Percentiles rank a stretch among this genome's conserved stretches.
These are phyloP conservation scores for Acanthiza pusilla DNA, from an alignment of 2,797 vertebrate genomes.

Conservation along the genomic window DNA sequence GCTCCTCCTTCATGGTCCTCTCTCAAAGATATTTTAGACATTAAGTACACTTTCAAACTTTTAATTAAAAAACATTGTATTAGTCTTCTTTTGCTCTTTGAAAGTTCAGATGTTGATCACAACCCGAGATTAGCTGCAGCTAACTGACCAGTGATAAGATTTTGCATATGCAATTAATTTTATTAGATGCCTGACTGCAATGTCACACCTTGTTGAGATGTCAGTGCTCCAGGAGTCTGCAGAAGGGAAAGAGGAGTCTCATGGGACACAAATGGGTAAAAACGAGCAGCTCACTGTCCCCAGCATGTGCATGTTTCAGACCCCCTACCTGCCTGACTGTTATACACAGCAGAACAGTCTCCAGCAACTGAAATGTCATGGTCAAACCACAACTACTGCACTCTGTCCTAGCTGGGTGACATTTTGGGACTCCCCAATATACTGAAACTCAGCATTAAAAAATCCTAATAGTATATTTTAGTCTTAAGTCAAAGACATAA, in stretches of 20 bases:
- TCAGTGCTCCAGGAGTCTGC: background rate
- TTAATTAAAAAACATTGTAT: background rate
- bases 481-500: background rate
- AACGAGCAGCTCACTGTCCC: background rate
- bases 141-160: background rate
- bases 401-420: background rate
- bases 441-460: background rate
- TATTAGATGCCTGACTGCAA: background rate
- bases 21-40: background rate
- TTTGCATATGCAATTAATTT: background rate
- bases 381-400: background rate
- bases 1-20: background rate
- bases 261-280: background rate
- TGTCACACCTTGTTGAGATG: background rate
- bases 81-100: background rate
- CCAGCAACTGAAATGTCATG: background rate
- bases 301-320: background rate
- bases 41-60: background rate
- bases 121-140: background rate
- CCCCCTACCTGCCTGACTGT: background rate
- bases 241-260: background rate
- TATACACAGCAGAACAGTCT: background rate
- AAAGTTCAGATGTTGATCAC: background rate
- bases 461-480: accelerated
- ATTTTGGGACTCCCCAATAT: background rate